Evolutionary conservation across 1,140 invertebrate genomes (phyloP), one percentile per base, ranked within the genome.

Genomic region (Drosophila melanica): DNA sequence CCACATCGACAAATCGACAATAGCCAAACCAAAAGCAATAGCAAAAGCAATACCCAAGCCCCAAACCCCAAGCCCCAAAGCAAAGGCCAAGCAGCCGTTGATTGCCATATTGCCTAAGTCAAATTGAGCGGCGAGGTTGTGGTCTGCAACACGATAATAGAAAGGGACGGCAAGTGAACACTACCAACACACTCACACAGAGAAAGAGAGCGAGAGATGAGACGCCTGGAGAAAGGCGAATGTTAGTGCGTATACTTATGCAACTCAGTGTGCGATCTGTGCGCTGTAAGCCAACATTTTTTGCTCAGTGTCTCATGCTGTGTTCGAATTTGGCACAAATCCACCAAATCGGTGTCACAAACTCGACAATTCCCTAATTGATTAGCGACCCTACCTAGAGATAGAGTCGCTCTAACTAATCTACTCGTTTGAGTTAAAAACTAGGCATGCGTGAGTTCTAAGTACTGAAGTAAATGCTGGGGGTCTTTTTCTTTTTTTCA

Each of bases 21-120:
- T 50, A 41, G 48, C 30, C 20, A 23, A 23, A 23, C 20, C 20
- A 62, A 65, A 48, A 54, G 44, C 45, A 53, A 58, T 70, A 57
- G 65, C 51, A 39, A 57, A 20, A 42, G 55, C 42, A 71, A 65
- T 42, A 39, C 35, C 30, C 30, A 65, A 35, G 27, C 35, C 30
- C 30, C 0, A 33, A 33, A 33, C 6, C 3, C 33, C 7, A 63
- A 66, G 39, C 50, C 33, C 45, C 47, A 58, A 75, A 62, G 59
- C 65, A 73, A 78, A 66, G 73, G 77, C 77, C 76, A 79, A 79
- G 59, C 64, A 68, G 76, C 58, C 53, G 65, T 53, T 75, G 76
- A 77, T 78, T 71, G 75, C 77, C 77, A 79, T 78, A 78, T 79
- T 79, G 77, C 67, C 65, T 58, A 79, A 79, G 66, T 74, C 75